Percentiles rank a stretch among this genome's conserved stretches.
Evolutionary conservation across 2,797 vertebrate species (phyloP).

Genomic region (Myotis findleyi): DNA sequence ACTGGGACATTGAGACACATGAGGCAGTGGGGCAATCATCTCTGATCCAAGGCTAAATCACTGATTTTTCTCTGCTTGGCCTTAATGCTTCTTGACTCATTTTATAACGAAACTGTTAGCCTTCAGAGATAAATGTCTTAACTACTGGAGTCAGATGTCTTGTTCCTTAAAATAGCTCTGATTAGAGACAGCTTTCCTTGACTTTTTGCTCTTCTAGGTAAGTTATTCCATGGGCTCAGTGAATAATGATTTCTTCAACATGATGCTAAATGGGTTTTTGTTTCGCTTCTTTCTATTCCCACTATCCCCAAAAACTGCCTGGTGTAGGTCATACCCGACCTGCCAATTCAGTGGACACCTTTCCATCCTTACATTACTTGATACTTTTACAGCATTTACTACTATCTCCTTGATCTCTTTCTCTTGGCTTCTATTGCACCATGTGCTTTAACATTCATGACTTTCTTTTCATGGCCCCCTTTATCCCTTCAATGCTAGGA

Average conservation of each 20-base stretch:
- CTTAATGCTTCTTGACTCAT: background rate
- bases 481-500: background rate
- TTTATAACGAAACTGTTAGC: background rate
- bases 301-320: background rate
- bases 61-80: background rate
- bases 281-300: background rate
- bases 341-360: background rate
- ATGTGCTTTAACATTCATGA: background rate
- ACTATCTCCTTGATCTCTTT: background rate
- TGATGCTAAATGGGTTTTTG: background rate
- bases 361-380: background rate
- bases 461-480: background rate
- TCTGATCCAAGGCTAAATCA: background rate
- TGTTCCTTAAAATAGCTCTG: slow-evolving; percentile 40
- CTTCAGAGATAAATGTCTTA: background rate
- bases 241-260: background rate
- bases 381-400: background rate
- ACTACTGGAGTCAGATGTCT: background rate
- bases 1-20: too few species aligned
- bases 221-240: background rate
- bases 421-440: background rate
- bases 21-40: background rate
- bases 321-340: background rate
- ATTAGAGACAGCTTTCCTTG: background rate
- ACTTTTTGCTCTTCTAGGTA: background rate